phyloP scores from a whole-genome alignment of 2,888 invertebrate species.

The Drosophila ezoana region DNA sequence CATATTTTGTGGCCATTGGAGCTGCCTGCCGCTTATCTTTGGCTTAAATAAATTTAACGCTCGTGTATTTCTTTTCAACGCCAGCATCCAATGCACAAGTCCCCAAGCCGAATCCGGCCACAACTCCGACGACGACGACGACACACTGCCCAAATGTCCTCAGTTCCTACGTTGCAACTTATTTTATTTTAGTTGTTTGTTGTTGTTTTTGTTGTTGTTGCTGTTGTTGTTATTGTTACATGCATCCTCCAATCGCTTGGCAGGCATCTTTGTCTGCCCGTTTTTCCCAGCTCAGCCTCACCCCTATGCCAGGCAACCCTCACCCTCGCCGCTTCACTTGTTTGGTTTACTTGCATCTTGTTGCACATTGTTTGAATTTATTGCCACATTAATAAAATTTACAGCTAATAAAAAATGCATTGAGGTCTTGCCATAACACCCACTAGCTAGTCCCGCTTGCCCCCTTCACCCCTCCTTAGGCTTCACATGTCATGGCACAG shows the following conservation, averaged over 20 bases:
- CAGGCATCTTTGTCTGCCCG: constrained; percentile 55
- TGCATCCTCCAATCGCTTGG: constrained; percentile 53
- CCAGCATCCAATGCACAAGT: constrained; percentile 51
- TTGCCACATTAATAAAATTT: constrained; percentile 80
- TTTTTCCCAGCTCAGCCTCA: constrained; percentile 30
- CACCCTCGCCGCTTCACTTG: constrained; percentile 14
- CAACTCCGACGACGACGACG: constrained; percentile 37
- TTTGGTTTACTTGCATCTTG: constrained; percentile 58
- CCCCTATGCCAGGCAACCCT: not conserved
- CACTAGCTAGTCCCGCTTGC: constrained; percentile 40
- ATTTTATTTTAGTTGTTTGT: constrained; percentile 22
- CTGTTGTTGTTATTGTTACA: constrained; percentile 38
- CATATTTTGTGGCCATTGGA: constrained; percentile 67
- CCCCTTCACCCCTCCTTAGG: not conserved
- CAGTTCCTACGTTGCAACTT: constrained; percentile 62
- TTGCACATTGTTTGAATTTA: constrained; percentile 75
- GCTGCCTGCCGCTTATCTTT: constrained; percentile 67
- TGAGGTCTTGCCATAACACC: constrained; percentile 64
- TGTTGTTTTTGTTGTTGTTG: constrained; percentile 25
- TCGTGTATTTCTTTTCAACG: constrained; percentile 79
- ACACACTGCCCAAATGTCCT: constrained; percentile 78
- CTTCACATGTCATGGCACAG: not conserved
- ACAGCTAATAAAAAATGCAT: constrained; percentile 82
- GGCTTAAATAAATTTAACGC: constrained; percentile 79
- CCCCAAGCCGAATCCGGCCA: constrained; percentile 32